Base-by-base conservation (phyloP, 1,140 invertebrate genomes). In the Drosophila bifasciata region DNA sequence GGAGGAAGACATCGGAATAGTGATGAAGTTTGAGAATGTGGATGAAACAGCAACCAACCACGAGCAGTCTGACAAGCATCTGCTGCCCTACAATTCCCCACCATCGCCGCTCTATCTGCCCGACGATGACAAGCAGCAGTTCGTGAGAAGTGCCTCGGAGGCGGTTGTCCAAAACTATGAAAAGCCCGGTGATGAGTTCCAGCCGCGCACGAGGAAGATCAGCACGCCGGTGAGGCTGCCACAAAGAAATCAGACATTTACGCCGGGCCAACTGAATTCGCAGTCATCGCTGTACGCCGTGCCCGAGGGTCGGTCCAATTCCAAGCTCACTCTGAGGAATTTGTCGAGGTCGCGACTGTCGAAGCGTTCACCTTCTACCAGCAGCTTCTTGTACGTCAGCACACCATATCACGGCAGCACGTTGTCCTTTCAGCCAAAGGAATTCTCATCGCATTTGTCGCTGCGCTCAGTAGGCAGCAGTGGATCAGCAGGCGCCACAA, bases 341-440 rank as follows among this genome's bases (percentile, higher is more conserved):
- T 80, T 79, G 15, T 74, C 89, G 5, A 85, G 91, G 43, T 89
- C 91, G 44, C 71, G 88, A 2, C 51, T 91, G 17, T 93, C 95
- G 0, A 93, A 93, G 68, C 92, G 95, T 0, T 95, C 95, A n/a
- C 94, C 95, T 0, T 95, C 95, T 3, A 95, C 94, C 0, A 96
- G 96, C 28, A 96, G 96, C 17, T 96, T 97, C 78, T 94, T 96
- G 66, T 97, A 97, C 73, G 93, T 97, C 73, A 96, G 95, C 23
- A 97, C 96, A 0, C 95, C 96, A 0, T 97, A 96, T 81, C 96
- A 97, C 74, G 96, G 96, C 0, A 96, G 96, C 40, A 96, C 96
- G 0, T 69, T 96, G 2, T 96, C 96, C 1, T 95, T 95, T 16
- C 95, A 96, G 85, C 95, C 95, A 0, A 95, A 96, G 76, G 94